Percentiles rank a stretch among this genome's conserved stretches.
phyloP scores from a whole-genome alignment of 2,888 invertebrate genomes.

The Bimastos eiseni region DNA sequence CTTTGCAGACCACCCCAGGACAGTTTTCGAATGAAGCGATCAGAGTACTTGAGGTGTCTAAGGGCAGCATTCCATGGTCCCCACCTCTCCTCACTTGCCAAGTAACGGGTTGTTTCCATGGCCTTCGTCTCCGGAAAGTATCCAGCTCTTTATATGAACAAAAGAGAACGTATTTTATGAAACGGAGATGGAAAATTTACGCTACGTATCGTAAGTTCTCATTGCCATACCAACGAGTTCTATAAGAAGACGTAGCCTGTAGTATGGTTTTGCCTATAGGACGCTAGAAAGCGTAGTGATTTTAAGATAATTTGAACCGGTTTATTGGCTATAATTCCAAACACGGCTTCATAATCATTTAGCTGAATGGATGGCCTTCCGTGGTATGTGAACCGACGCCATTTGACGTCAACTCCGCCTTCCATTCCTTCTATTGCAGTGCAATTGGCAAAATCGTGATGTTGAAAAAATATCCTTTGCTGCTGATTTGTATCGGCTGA shows the following conservation, averaged over 20 bases:
- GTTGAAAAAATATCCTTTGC: background rate
- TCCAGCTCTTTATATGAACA: slow-evolving; percentile 24
- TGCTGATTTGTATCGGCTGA: background rate
- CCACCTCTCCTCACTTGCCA: slow-evolving; percentile 20
- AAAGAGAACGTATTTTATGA: background rate
- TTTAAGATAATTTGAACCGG: background rate
- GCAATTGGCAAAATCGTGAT: background rate
- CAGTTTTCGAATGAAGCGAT: slow-evolving; percentile 24
- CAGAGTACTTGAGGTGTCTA: slow-evolving; percentile 20
- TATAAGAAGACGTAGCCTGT: too few species aligned
- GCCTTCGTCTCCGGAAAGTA: slow-evolving; percentile 26
- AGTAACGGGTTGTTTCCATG: slow-evolving; percentile 27
- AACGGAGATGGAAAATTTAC: too few species aligned
- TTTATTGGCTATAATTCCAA: background rate
- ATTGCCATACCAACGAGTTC: too few species aligned
- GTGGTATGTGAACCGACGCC: too few species aligned
- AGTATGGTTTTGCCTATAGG: too few species aligned
- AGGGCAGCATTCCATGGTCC: slow-evolving; percentile 27
- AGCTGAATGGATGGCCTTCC: background rate
- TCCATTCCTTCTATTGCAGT: too few species aligned
- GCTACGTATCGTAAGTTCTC: too few species aligned
- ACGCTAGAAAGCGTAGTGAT: too few species aligned
- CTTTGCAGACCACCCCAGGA: slow-evolving; percentile 26
- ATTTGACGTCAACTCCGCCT: too few species aligned
- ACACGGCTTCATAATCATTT: background rate